A percentile compares a stretch with the other conserved stretches of the same genome.
These are phyloP conservation scores for Propithecus perrieri DNA, from an alignment of 2,797 vertebrate genomes.

Conservation along the genomic window DNA sequence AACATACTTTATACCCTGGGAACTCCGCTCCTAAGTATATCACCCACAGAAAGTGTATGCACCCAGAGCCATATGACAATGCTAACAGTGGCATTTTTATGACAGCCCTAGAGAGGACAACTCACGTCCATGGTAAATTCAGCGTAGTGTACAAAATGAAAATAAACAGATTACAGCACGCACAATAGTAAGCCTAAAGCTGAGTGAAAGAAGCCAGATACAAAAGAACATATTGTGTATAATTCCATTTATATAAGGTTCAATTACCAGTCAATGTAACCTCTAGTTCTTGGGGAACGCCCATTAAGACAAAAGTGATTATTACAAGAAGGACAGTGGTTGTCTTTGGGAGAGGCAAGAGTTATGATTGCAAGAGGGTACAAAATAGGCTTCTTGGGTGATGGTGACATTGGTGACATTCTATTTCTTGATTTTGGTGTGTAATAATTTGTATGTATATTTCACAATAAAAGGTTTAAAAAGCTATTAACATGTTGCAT, in stretches of 20 bases:
- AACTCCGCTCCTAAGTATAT: background rate
- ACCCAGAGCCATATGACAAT: background rate
- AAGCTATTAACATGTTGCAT: background rate
- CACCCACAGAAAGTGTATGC: background rate
- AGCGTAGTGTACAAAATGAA: background rate
- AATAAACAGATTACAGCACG: background rate
- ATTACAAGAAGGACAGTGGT: background rate
- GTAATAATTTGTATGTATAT: background rate
- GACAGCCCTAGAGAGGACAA: background rate
- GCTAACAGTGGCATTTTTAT: background rate
- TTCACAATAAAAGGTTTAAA: background rate
- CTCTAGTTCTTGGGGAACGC: background rate
- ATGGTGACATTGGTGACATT: background rate
- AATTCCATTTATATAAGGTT: background rate
- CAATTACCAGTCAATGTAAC: background rate
- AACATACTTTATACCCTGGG: background rate
- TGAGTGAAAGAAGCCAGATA: background rate
- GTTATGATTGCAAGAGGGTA: background rate
- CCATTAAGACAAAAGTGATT: background rate
- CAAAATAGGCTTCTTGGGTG: background rate
- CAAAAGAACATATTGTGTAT: background rate
- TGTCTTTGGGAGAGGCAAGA: background rate
- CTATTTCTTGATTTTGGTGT: background rate
- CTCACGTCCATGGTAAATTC: background rate
- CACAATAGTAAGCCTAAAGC: background rate